A percentile compares a stretch with the other conserved stretches of the same genome.
phyloP scores from a whole-genome alignment of 2,113 vertebrate genomes.

The Pseudopodoces humilis region DNA sequence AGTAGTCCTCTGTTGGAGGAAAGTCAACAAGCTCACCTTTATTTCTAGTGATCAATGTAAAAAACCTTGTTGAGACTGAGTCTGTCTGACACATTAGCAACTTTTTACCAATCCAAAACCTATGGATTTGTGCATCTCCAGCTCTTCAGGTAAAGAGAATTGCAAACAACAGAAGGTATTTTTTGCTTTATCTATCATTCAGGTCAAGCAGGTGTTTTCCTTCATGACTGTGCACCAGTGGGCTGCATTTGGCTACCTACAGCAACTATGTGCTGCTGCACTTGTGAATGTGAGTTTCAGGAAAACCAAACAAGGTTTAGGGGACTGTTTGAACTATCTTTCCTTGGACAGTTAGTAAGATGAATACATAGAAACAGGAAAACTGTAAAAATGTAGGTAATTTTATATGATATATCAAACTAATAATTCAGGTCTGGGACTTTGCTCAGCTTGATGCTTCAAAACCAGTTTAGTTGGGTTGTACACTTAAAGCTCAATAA shows the following conservation, averaged over 20 bases:
- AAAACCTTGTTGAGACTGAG: neutral
- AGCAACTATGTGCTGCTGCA: neutral
- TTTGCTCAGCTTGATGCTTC: neutral
- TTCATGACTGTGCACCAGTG: neutral
- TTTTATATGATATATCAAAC: neutral
- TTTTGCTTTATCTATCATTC: neutral
- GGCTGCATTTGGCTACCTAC: neutral
- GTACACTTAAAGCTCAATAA: neutral
- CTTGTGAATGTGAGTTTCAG: neutral
- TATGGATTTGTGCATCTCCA: neutral
- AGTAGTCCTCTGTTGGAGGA: neutral
- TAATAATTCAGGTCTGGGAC: neutral
- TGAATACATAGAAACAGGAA: neutral
- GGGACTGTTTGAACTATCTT: neutral
- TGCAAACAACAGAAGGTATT: neutral
- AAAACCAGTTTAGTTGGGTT: neutral
- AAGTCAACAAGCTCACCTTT: neutral
- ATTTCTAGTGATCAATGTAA: neutral
- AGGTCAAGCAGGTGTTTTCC: neutral
- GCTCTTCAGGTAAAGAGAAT: neutral
- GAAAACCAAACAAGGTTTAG: neutral
- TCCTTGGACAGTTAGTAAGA: neutral
- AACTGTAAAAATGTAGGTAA: neutral
- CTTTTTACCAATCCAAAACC: neutral
- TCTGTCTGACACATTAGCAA: neutral